Percentiles rank a stretch among this genome's conserved stretches.
These are phyloP conservation scores for Pterocles orientalis DNA, from an alignment of 2,113 vertebrate genomes.

Conservation along the genomic window DNA sequence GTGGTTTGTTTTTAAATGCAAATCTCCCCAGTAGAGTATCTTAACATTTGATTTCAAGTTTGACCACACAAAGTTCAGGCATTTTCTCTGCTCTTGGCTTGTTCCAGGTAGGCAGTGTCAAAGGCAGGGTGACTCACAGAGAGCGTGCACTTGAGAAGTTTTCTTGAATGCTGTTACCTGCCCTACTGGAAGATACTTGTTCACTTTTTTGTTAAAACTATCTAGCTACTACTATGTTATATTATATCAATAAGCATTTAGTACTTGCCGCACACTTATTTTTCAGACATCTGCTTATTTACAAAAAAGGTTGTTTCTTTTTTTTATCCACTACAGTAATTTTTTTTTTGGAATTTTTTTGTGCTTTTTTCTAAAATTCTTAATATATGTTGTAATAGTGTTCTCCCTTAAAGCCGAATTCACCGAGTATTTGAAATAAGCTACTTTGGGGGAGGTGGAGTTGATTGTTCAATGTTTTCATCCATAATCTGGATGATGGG, in stretches of 20 bases:
- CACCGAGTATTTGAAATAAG: neutral
- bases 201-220: neutral
- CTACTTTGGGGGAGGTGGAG: neutral
- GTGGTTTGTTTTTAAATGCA: neutral
- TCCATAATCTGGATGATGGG: neutral
- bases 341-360: neutral
- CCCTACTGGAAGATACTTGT: neutral
- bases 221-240: neutral
- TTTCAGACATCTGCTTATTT: neutral
- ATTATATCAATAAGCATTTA: neutral
- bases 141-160: neutral
- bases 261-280: neutral
- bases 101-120: neutral
- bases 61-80: neutral
- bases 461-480: neutral
- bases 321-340: neutral
- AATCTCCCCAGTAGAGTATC: neutral
- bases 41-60: neutral
- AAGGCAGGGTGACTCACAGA: neutral
- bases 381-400: neutral
- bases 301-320: neutral
- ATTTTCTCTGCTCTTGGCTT: neutral
- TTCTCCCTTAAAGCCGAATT: neutral
- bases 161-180: neutral
- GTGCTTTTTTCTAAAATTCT: neutral